Conservation (phyloP, 2,113 vertebrate genomes). For the Ramphastos sulfuratus region DNA sequence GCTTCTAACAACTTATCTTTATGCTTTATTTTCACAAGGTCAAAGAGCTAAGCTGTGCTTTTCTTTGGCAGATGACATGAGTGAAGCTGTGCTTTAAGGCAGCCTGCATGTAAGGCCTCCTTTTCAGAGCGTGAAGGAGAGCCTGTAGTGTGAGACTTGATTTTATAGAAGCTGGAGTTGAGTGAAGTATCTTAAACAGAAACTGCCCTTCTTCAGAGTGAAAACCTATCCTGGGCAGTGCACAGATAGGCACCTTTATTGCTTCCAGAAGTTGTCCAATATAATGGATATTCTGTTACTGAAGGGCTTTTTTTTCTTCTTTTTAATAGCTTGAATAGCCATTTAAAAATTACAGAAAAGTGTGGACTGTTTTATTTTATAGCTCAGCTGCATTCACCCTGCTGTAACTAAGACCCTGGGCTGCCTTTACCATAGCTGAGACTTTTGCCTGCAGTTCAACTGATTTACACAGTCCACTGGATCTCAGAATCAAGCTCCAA, state of each 20-base stretch:
- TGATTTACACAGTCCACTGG: not conserved
- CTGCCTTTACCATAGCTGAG: not conserved
- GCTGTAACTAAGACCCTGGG: not conserved
- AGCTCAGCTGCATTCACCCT: not conserved
- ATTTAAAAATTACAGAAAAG: constrained; percentile 12
- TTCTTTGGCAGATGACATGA: not conserved
- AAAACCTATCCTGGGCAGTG: not conserved
- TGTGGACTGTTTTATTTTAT: constrained; percentile 19
- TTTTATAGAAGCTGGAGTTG: not conserved
- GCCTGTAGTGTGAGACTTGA: not conserved
- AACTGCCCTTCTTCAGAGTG: not conserved
- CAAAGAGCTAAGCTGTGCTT: not conserved
- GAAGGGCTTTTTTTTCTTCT: not conserved
- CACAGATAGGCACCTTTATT: constrained; percentile 40
- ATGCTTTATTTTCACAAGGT: not conserved
- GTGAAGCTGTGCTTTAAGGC: not conserved
- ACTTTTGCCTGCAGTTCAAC: not conserved
- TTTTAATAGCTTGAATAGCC: not conserved
- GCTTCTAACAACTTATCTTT: not conserved
- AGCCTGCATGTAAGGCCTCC: not conserved
- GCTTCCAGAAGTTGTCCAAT: constrained; percentile 40
- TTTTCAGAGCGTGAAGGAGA: not conserved
- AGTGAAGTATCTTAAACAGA: constrained; percentile 21
- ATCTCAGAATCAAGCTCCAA: not conserved
- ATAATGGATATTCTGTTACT: constrained; percentile 52